Conservation (phyloP, 1,140 invertebrate genomes). For the Hypsibius dujardini region DNA sequence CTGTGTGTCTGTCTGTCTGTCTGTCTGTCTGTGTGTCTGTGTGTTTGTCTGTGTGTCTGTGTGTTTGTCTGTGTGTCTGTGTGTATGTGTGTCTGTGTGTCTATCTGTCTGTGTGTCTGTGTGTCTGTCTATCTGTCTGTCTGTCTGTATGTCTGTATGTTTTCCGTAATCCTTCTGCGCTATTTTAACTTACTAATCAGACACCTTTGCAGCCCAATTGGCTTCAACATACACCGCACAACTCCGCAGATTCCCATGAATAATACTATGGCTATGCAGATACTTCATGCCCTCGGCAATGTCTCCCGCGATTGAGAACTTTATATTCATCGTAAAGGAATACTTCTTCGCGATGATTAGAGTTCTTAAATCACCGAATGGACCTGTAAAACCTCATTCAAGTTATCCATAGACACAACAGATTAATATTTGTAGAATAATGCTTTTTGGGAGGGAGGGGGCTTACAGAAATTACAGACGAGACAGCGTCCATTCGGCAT, state of each 20-base stretch:
- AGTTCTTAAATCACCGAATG: slow-evolving; percentile 2
- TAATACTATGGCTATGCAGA: slow-evolving; percentile 25
- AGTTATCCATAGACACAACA: background rate
- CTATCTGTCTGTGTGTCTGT: too few species aligned
- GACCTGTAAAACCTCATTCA: background rate
- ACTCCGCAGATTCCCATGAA: slow-evolving; percentile 27
- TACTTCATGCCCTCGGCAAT: slow-evolving; percentile 27
- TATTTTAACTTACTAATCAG: slow-evolving; percentile 23
- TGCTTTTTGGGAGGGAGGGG: background rate
- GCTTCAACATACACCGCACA: slow-evolving; percentile 27
- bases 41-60: too few species aligned
- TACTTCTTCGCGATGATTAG: slow-evolving; percentile 3
- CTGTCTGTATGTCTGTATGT: too few species aligned
- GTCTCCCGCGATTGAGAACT: slow-evolving; percentile 26
- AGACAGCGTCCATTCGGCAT: background rate
- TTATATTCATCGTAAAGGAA: slow-evolving; percentile 16
- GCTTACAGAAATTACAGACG: slow-evolving; percentile 12
- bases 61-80: too few species aligned
- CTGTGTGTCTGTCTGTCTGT: too few species aligned
- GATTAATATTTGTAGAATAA: background rate
- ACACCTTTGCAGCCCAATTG: slow-evolving; percentile 28
- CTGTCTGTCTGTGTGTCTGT: too few species aligned
- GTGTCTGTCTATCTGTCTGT: too few species aligned
- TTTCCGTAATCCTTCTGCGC: too few species aligned
- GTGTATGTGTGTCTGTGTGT: too few species aligned